These are phyloP conservation scores for Calcarius lapponicus DNA, from an alignment of 2,797 vertebrate species.

Conservation along the genomic window DNA sequence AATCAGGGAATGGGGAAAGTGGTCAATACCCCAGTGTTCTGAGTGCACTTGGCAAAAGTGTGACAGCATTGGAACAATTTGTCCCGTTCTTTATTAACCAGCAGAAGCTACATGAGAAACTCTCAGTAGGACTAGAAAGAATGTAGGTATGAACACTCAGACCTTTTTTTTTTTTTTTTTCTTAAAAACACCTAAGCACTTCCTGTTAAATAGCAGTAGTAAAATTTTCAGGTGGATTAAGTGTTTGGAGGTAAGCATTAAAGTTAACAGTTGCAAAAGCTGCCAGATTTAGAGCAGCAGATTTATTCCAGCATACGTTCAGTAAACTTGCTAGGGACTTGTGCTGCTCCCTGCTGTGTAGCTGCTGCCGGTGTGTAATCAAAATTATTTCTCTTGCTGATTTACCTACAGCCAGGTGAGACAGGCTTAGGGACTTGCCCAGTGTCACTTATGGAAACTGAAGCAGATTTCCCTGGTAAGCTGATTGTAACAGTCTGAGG, in stretches of 20 bases:
- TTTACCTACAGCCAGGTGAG: neutral
- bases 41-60: neutral
- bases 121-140: neutral
- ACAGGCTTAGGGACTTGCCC: neutral
- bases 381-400: neutral
- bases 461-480: neutral
- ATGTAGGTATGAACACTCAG: neutral
- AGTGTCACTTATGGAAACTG: neutral
- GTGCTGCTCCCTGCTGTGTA: neutral
- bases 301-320: neutral
- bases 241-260: neutral
- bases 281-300: neutral
- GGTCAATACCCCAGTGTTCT: neutral
- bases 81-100: neutral
- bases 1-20: neutral
- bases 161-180: neutral
- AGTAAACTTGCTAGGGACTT: neutral
- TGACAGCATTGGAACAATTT: neutral
- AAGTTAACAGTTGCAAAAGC: neutral
- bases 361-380: neutral
- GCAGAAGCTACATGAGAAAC: neutral
- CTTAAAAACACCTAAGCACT: neutral
- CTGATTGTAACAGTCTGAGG: neutral
- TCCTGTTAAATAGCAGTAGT: neutral
- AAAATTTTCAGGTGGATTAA: neutral